Evolutionary conservation across 2,113 vertebrate species (phyloP).

Genomic region (Chaetodon trifascialis): DNA sequence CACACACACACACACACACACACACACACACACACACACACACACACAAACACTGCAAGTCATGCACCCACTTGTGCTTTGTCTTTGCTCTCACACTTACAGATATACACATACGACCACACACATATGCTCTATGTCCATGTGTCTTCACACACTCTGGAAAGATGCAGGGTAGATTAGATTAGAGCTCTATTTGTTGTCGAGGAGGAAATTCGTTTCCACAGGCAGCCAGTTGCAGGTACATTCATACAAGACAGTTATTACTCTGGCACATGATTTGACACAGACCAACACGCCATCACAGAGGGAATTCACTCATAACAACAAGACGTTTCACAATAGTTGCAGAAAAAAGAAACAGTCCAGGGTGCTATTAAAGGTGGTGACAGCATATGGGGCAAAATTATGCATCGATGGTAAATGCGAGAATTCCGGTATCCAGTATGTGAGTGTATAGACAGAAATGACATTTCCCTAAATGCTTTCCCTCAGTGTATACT

Average conservation of each 20-base stretch:
- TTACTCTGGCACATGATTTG: constrained; percentile 71
- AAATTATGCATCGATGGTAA: constrained; percentile 55
- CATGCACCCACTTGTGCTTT: constrained; percentile 72
- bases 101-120: constrained; percentile 68
- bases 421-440: constrained; percentile 41
- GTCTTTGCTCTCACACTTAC: constrained; percentile 70
- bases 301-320: constrained; percentile 62
- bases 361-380: constrained; percentile 53
- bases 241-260: constrained; percentile 73
- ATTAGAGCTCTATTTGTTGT: constrained; percentile 78
- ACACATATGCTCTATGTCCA: constrained; percentile 64
- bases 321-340: constrained; percentile 47
- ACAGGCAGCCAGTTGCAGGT: constrained; percentile 69
- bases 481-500: constrained; percentile 41
- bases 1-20: too few relatives aligned
- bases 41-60: constrained; percentile 46
- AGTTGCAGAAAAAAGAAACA: constrained; percentile 24
- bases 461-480: constrained; percentile 64
- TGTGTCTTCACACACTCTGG: constrained; percentile 60
- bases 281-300: constrained; percentile 68
- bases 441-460: constrained; percentile 29
- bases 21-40: constrained; percentile 57
- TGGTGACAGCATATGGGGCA: constrained; percentile 43
- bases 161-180: constrained; percentile 73
- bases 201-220: constrained; percentile 76